Percentiles rank a stretch among this genome's conserved stretches.
phyloP scores from a whole-genome alignment of 2,888 invertebrate genomes.

The Pedicia rivosa region DNA sequence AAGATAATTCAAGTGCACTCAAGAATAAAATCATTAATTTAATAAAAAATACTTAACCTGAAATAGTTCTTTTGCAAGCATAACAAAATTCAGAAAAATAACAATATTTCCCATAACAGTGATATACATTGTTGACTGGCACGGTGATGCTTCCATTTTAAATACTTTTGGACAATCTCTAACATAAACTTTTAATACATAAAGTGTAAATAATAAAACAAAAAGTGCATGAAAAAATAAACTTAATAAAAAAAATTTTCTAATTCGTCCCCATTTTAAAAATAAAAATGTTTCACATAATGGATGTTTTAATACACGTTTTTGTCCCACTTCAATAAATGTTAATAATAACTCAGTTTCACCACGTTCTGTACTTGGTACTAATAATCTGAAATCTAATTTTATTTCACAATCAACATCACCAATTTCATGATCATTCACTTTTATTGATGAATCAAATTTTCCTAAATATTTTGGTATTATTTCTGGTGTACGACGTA shows the following conservation, averaged over 20 bases:
- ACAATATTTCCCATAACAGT: conserved; percentile 38
- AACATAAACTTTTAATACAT: conserved; percentile 42
- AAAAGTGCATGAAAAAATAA: conserved; percentile 61
- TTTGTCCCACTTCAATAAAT: conserved; percentile 65
- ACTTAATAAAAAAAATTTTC: conserved; percentile 67
- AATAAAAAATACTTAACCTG: conserved; percentile 16
- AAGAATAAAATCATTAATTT: neutral
- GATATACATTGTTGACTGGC: conserved; percentile 21
- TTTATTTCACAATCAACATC: conserved; percentile 74
- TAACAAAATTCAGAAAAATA: conserved; percentile 42
- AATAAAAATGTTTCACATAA: conserved; percentile 71
- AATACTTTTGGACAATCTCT: conserved; percentile 18
- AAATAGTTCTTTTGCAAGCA: conserved; percentile 52
- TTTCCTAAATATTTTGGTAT: conserved; percentile 52
- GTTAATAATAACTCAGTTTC: conserved; percentile 55
- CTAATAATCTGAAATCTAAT: conserved; percentile 43
- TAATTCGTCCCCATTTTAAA: conserved; percentile 66
- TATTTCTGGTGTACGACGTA: conserved; percentile 69
- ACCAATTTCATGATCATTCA: conserved; percentile 70
- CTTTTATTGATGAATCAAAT: conserved; percentile 57
- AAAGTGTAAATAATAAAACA: conserved; percentile 56
- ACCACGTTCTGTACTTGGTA: conserved; percentile 43
- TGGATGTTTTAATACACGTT: conserved; percentile 65
- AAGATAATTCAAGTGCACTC: neutral
- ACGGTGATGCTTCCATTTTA: conserved; percentile 14